Evolutionary conservation across 2,797 vertebrate species (phyloP).

Genomic region (Hemitrygon akajei): DNA sequence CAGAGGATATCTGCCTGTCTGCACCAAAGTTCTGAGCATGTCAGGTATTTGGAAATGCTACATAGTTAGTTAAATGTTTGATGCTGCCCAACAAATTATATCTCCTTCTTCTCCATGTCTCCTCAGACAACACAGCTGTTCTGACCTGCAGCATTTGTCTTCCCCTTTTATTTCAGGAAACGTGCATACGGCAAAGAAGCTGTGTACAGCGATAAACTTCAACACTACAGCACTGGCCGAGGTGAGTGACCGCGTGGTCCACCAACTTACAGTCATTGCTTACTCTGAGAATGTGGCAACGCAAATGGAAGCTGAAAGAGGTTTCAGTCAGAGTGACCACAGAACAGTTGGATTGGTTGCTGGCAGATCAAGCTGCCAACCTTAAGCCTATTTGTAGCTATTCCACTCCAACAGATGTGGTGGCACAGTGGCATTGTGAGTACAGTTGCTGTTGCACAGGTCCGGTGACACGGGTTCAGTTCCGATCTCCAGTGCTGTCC

Average conservation of each 20-base stretch:
- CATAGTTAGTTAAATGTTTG: not conserved
- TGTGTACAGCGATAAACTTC: constrained; percentile 91
- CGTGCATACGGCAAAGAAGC: constrained; percentile 93
- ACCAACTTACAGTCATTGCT: not conserved
- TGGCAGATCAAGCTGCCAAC: not conserved
- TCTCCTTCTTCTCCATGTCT: not conserved
- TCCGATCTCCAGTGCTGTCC: too few relatives aligned
- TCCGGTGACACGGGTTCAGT: too few relatives aligned
- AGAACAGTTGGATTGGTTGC: not conserved
- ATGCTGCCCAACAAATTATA: not conserved
- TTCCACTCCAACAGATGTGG: not conserved
- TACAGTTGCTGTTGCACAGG: too few relatives aligned
- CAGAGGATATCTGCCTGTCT: too few relatives aligned
- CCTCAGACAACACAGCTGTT: not conserved
- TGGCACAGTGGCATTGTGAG: too few relatives aligned
- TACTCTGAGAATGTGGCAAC: too few relatives aligned
- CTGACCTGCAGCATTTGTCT: not conserved
- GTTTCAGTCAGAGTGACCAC: not conserved
- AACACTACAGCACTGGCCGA: constrained; percentile 95
- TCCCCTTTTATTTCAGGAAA: constrained; percentile 65
- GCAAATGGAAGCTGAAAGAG: not conserved
- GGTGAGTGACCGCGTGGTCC: constrained; percentile 63
- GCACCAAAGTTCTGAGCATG: too few relatives aligned
- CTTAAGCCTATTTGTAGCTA: not conserved
- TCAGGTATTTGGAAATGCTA: not conserved